Evolutionary conservation across 2,888 invertebrate genomes (phyloP).

Genomic region (Tetrapedia diversipes): DNA sequence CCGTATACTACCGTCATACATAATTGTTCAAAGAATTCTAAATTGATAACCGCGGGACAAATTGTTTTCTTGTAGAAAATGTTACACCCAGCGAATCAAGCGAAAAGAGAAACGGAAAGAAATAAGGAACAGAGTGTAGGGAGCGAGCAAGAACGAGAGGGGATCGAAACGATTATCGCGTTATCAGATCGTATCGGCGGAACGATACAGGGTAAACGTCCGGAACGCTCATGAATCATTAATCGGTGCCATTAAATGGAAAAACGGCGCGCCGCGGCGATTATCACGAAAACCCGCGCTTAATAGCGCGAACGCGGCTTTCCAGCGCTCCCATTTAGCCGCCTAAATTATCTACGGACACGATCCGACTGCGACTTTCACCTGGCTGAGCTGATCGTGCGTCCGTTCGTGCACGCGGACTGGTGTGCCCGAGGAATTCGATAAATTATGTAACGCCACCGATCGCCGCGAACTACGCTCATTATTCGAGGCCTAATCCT

Average conservation of each 20-base stretch:
- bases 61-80: too few relatives aligned
- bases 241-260: slow-evolving; percentile 25
- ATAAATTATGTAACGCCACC: slow-evolving; percentile 34
- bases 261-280: slow-evolving; percentile 28
- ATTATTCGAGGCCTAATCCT: not conserved
- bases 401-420: too few relatives aligned
- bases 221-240: slow-evolving; percentile 35
- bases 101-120: not conserved
- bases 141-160: not conserved
- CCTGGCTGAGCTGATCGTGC: slow-evolving; percentile 12
- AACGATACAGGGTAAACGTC: not conserved
- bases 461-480: not conserved
- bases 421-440: slow-evolving; percentile 15
- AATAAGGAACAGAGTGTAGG: not conserved
- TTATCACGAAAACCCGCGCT: slow-evolving; percentile 40
- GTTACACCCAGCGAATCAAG: not conserved
- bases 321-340: slow-evolving; percentile 35
- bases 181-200: slow-evolving; percentile 4
- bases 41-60: too few relatives aligned
- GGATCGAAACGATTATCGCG: not conserved
- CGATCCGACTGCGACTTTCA: slow-evolving; percentile 44
- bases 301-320: slow-evolving; percentile 30
- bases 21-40: too few relatives aligned
- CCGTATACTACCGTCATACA: too few relatives aligned
- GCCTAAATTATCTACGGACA: slow-evolving; percentile 40